Percentiles rank a stretch among this genome's conserved stretches.
Conservation (phyloP, 2,797 vertebrate genomes). For the Poecilia gillii region DNA sequence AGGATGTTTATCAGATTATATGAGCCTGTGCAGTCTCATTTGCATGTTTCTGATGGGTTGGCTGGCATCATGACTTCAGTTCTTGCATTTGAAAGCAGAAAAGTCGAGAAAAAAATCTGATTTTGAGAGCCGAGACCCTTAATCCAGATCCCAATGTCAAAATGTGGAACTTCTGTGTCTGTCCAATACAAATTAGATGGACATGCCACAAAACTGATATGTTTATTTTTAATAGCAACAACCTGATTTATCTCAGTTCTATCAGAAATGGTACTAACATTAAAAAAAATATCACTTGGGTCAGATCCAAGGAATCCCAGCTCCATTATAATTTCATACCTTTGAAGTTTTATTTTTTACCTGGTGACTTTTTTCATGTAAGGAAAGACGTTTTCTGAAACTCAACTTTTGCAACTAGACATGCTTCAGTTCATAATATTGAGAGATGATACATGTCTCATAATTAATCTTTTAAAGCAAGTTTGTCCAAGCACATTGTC, state of each 20-base stretch:
- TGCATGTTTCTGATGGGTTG: constrained; percentile 65
- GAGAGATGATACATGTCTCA: not conserved
- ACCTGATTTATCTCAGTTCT: not conserved
- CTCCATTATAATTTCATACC: not conserved
- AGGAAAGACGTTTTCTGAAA: not conserved
- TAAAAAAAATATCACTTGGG: not conserved
- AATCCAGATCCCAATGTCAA: constrained; percentile 46
- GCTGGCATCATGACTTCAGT: constrained; percentile 55
- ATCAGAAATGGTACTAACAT: not conserved
- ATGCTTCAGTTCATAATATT: not conserved
- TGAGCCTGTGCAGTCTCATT: constrained; percentile 72
- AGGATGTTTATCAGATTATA: constrained; percentile 75
- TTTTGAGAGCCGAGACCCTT: constrained; percentile 36
- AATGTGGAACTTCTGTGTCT: constrained; percentile 47
- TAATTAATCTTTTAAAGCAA: not conserved
- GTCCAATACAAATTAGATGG: constrained; percentile 56
- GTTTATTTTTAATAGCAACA: constrained; percentile 12
- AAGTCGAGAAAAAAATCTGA: constrained; percentile 46
- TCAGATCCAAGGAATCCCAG: not conserved
- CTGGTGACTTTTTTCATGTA: not conserved
- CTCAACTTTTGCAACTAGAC: not conserved
- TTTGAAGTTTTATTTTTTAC: not conserved
- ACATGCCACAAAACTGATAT: constrained; percentile 35
- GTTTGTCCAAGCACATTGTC: not conserved
- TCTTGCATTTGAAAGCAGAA: constrained; percentile 54